Evolutionary conservation across 2,113 vertebrate genomes (phyloP).

Genomic region (Eira barbara): DNA sequence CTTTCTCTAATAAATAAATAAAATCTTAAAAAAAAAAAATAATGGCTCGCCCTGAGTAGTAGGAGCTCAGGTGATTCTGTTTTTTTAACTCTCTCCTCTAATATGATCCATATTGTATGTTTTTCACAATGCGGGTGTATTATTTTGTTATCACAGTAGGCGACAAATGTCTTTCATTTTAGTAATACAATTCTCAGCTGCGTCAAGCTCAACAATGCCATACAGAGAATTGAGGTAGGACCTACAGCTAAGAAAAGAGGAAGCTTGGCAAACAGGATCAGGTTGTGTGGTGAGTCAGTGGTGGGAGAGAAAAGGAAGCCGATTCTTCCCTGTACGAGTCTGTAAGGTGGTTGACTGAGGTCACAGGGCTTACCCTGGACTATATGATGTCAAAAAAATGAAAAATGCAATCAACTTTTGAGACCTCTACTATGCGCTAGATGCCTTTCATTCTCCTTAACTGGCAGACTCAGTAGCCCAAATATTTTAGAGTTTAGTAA

Average conservation of each 20-base stretch:
- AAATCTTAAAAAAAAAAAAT: not conserved
- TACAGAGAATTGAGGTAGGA: not conserved
- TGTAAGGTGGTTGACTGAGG: not conserved
- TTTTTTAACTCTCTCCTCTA: not conserved
- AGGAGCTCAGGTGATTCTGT: not conserved
- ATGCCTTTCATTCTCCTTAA: not conserved
- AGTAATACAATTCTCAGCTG: not conserved
- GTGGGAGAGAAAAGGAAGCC: not conserved
- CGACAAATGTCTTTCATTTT: slow-evolving; percentile 4
- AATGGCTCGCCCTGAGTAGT: not conserved
- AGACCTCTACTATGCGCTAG: not conserved
- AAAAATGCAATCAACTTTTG: slow-evolving; percentile 20
- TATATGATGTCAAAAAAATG: not conserved
- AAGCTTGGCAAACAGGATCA: not conserved
- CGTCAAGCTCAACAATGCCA: not conserved
- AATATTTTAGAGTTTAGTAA: not conserved
- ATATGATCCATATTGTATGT: not conserved
- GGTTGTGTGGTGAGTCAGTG: not conserved
- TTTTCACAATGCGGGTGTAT: not conserved
- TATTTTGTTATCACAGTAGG: slow-evolving; percentile 22
- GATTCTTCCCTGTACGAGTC: not conserved
- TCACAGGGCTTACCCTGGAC: not conserved
- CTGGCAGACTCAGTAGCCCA: not conserved
- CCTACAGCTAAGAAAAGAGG: not conserved
- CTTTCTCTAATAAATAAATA: too few species aligned